Percentiles rank a stretch among this genome's conserved stretches.
Conservation (phyloP, 2,797 vertebrate genomes). For the Hipposideros larvatus region DNA sequence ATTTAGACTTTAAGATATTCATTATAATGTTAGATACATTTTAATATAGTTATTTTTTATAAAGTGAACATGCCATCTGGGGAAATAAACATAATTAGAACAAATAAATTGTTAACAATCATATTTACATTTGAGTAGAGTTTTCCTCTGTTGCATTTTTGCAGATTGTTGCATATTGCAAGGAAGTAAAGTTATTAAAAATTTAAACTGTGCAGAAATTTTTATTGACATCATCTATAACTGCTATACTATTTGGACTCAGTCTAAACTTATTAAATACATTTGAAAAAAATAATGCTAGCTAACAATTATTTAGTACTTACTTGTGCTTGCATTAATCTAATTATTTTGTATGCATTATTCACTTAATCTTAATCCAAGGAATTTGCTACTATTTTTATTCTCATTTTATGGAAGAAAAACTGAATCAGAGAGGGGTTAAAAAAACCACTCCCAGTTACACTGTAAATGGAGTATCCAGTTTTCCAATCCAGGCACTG, state of each 20-base stretch:
- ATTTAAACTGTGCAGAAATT: neutral
- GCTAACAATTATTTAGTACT: neutral
- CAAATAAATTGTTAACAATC: neutral
- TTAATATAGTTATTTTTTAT: neutral
- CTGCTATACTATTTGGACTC: neutral
- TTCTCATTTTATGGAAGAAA: neutral
- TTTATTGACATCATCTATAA: neutral
- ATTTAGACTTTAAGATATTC: conserved; percentile 26
- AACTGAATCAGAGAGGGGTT: neutral
- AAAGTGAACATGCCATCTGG: neutral
- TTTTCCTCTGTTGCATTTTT: neutral
- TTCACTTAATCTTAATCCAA: neutral
- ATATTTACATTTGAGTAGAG: neutral
- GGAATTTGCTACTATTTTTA: neutral
- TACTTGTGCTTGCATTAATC: neutral
- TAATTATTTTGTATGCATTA: neutral
- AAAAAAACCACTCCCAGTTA: neutral
- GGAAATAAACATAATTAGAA: conserved; percentile 26
- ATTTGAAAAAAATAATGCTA: neutral
- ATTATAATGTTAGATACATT: neutral
- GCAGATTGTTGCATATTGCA: neutral
- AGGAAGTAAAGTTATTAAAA: neutral
- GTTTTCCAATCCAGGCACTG: neutral
- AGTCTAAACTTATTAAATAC: neutral
- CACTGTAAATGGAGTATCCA: rapidly evolving